These are phyloP conservation scores for Dermolepida albohirtum DNA, from an alignment of 2,888 invertebrate genomes.

Conservation along the genomic window DNA sequence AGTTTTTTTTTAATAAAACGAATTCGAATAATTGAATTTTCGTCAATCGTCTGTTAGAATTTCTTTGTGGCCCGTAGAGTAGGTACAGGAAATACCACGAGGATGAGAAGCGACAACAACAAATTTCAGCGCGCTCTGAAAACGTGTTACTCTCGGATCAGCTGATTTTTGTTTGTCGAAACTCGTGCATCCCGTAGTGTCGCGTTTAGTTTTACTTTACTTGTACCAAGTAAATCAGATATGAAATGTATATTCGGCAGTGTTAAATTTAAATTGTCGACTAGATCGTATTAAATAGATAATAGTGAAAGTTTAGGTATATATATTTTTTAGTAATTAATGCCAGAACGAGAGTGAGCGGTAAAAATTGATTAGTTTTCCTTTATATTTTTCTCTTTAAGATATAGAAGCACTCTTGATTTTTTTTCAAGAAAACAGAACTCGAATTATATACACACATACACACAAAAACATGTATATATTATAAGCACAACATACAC, in stretches of 20 bases:
- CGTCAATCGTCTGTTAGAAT: slow-evolving; percentile 9
- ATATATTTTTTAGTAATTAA: too few species aligned
- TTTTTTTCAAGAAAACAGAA: background rate
- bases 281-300: background rate
- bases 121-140: slow-evolving; percentile 37
- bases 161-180: slow-evolving; percentile 45
- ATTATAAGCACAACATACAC: slow-evolving; percentile 27
- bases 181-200: slow-evolving; percentile 35
- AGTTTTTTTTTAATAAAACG: too few species aligned
- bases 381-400: too few species aligned
- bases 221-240: background rate
- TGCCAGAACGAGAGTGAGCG: too few species aligned
- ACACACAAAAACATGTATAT: slow-evolving; percentile 30
- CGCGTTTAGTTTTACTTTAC: slow-evolving; percentile 27
- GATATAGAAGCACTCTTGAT: too few species aligned
- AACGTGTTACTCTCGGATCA: slow-evolving; percentile 40
- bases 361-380: too few species aligned
- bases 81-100: slow-evolving; percentile 1
- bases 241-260: background rate
- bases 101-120: slow-evolving; percentile 33
- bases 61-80: slow-evolving; percentile 1
- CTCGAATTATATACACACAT: slow-evolving; percentile 29
- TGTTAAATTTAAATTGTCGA: slow-evolving; percentile 1
- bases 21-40: background rate
- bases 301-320: too few species aligned